Conservation (phyloP, 2,113 vertebrate genomes). For the Cacatua alba region DNA sequence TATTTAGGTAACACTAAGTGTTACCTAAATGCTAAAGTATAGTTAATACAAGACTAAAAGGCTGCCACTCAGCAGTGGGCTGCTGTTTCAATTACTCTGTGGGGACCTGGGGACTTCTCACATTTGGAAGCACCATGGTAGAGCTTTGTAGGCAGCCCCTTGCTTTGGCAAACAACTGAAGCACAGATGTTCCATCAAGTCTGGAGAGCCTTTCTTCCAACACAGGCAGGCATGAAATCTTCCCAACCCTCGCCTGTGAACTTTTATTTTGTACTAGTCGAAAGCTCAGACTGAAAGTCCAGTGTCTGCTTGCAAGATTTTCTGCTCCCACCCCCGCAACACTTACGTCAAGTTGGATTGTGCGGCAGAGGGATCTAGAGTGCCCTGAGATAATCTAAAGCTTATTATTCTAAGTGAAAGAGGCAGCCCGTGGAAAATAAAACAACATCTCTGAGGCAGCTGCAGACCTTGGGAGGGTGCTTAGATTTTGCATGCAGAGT, state of each 20-base stretch:
- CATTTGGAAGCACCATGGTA: background rate
- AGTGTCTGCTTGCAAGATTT: background rate
- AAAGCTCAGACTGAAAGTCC: background rate
- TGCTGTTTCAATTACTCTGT: background rate
- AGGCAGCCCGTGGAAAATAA: background rate
- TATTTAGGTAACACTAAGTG: too few species aligned
- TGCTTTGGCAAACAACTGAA: background rate
- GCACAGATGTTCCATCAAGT: background rate
- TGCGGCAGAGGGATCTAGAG: background rate
- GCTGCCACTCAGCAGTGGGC: background rate
- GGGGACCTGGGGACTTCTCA: background rate
- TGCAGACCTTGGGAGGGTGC: background rate
- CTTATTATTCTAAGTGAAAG: constrained; percentile 60
- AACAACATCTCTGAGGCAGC: background rate
- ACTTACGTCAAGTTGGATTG: constrained; percentile 44
- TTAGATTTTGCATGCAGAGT: background rate
- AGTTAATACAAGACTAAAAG: background rate
- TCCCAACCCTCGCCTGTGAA: background rate
- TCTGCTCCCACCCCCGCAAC: background rate
- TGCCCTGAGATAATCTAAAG: constrained; percentile 43
- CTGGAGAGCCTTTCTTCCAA: background rate
- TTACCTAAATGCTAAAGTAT: background rate
- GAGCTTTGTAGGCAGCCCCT: background rate
- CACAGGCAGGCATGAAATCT: background rate
- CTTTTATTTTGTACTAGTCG: background rate